These are phyloP conservation scores for Microcebus ravelobensis DNA, from an alignment of 2,113 vertebrate species.

Conservation along the genomic window DNA sequence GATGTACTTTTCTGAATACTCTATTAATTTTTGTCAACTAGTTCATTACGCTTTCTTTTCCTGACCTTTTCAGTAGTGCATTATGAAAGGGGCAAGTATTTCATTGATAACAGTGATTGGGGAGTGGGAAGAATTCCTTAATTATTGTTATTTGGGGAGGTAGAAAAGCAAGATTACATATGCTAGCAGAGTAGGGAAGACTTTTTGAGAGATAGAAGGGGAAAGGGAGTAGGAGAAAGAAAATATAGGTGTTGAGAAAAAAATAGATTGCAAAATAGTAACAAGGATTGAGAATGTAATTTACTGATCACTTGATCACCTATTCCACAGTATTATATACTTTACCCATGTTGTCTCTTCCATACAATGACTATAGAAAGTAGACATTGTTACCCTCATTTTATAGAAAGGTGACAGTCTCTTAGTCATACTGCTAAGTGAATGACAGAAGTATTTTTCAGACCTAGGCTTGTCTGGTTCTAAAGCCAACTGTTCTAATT, in stretches of 20 bases:
- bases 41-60: not conserved
- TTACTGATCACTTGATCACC: not conserved
- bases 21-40: constrained; percentile 6
- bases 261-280: not conserved
- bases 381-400: not conserved
- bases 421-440: not conserved
- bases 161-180: not conserved
- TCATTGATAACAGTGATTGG: not conserved
- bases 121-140: not conserved
- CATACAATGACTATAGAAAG: not conserved
- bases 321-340: not conserved
- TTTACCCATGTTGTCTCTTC: not conserved
- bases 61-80: constrained; percentile 8
- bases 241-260: not conserved
- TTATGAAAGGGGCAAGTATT: constrained; percentile 3
- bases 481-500: not conserved
- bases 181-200: not conserved
- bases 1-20: not conserved
- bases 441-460: not conserved
- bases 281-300: not conserved
- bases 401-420: not conserved
- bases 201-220: not conserved
- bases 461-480: not conserved
- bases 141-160: not conserved
- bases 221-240: not conserved